Evolutionary conservation across 2,797 vertebrate species (phyloP).

Genomic region (Pantherophis alleghaniensis): DNA sequence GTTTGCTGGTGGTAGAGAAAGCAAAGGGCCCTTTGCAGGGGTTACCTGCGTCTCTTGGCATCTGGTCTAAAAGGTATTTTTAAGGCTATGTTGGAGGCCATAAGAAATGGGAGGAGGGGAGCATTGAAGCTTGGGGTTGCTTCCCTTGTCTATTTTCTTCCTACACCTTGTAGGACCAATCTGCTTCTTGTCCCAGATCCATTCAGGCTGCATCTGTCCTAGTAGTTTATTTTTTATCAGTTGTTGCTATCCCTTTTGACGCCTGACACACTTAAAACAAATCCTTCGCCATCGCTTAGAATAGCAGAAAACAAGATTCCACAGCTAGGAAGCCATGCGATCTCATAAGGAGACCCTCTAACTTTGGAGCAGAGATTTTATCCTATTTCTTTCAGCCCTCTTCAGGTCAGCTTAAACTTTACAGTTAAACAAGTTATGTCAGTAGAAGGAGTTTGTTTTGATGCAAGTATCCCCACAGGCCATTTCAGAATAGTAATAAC

Average conservation of each 20-base stretch:
- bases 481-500: slow-evolving; percentile 57
- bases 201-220: neutral
- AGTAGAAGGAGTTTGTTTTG: slow-evolving; percentile 55
- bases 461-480: slow-evolving; percentile 10
- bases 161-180: too few relatives aligned
- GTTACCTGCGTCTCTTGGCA: neutral
- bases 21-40: neutral
- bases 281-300: neutral
- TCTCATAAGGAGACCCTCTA: neutral
- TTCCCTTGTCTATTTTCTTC: too few relatives aligned
- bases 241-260: neutral
- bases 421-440: slow-evolving; percentile 23
- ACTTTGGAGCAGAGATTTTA: slow-evolving; percentile 47
- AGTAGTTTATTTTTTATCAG: neutral
- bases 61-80: neutral
- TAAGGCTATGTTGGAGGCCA: neutral
- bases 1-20: neutral
- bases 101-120: neutral
- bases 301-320: slow-evolving; percentile 10
- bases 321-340: slow-evolving; percentile 22
- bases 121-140: neutral
- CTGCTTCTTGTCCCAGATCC: neutral
- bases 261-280: neutral
- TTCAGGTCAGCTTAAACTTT: slow-evolving; percentile 49
- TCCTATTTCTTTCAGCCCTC: slow-evolving; percentile 52